These are phyloP conservation scores for Neocrepidodera transversa DNA, from an alignment of 2,888 invertebrate species.

Conservation along the genomic window DNA sequence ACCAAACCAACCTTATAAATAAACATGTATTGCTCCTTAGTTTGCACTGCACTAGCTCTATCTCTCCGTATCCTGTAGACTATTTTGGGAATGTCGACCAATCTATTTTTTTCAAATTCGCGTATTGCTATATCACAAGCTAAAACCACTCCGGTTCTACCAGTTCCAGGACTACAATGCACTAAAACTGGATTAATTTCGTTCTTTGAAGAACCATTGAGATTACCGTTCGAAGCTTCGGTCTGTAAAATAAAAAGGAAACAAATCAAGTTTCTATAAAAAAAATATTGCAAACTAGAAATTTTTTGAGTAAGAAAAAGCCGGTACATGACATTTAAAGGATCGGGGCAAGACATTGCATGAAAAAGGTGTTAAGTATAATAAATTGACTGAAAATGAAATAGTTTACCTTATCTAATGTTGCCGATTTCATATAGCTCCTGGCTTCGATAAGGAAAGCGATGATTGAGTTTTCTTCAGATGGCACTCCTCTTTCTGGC, in stretches of 20 bases:
- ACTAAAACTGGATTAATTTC: constrained; percentile 77
- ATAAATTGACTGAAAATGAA: too few species aligned
- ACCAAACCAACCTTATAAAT: constrained; percentile 82
- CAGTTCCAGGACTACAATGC: constrained; percentile 90
- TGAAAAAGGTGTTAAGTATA: too few species aligned
- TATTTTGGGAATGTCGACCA: constrained; percentile 85
- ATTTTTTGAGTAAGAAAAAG: too few species aligned
- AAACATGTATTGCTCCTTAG: constrained; percentile 90
- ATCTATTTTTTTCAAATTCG: constrained; percentile 81
- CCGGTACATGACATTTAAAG: too few species aligned
- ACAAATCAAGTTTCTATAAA: too few species aligned
- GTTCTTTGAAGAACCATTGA: constrained; percentile 41
- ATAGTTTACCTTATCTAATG: constrained; percentile 50
- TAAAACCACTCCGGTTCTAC: constrained; percentile 85
- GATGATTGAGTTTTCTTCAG: constrained; percentile 82
- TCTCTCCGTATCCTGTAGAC: constrained; percentile 86
- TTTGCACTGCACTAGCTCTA: constrained; percentile 88
- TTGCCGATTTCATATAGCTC: constrained; percentile 59
- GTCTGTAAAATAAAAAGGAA: constrained; percentile 44
- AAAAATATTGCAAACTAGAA: too few species aligned
- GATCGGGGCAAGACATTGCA: too few species aligned
- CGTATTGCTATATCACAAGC: constrained; percentile 88
- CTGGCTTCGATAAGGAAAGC: constrained; percentile 88
- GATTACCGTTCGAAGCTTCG: constrained; percentile 47
- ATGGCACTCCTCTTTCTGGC: constrained; percentile 88